Evolutionary conservation across 2,888 invertebrate species (phyloP).

Genomic region (Drosophila prostipennis): DNA sequence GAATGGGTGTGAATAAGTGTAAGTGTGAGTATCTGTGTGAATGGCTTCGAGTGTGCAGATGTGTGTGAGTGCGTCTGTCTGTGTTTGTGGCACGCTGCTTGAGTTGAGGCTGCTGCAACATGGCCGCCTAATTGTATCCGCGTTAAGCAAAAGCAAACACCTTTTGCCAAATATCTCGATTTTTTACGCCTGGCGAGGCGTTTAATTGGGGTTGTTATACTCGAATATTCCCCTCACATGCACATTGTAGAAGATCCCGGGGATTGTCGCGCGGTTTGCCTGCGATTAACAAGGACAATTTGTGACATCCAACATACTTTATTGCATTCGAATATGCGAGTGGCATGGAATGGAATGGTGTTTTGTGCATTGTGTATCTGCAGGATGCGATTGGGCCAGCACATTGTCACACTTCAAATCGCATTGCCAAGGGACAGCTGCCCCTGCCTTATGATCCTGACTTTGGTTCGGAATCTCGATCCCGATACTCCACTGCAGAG

Average conservation of each 20-base stretch:
- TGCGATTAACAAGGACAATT: slow-evolving; percentile 39
- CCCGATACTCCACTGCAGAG: slow-evolving; percentile 5
- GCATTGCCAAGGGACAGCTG: slow-evolving; percentile 33
- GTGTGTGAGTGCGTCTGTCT: slow-evolving; percentile 4
- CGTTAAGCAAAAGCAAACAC: slow-evolving; percentile 74
- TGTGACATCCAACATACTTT: slow-evolving; percentile 69
- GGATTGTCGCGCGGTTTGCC: slow-evolving; percentile 37
- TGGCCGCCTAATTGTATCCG: slow-evolving; percentile 42
- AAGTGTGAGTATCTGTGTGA: slow-evolving; percentile 14
- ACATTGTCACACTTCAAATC: slow-evolving; percentile 71
- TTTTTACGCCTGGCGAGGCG: slow-evolving; percentile 64
- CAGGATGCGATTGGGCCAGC: slow-evolving; percentile 28
- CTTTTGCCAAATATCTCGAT: slow-evolving; percentile 62
- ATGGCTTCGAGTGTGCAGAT: slow-evolving; percentile 15
- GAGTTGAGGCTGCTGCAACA: slow-evolving; percentile 36
- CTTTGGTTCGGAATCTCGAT: not conserved
- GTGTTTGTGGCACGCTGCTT: slow-evolving; percentile 41
- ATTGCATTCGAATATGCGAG: slow-evolving; percentile 55
- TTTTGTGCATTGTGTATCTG: slow-evolving; percentile 52
- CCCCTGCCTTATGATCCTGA: not conserved
- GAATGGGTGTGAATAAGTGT: slow-evolving; percentile 33
- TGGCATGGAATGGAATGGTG: not conserved
- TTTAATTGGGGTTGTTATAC: slow-evolving; percentile 75
- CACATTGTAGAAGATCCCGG: not conserved
- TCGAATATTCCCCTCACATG: slow-evolving; percentile 6